Percentiles rank a stretch among this genome's conserved stretches.
These are phyloP conservation scores for Epinotia brunnichana DNA, from an alignment of 2,888 invertebrate genomes.

Conservation along the genomic window DNA sequence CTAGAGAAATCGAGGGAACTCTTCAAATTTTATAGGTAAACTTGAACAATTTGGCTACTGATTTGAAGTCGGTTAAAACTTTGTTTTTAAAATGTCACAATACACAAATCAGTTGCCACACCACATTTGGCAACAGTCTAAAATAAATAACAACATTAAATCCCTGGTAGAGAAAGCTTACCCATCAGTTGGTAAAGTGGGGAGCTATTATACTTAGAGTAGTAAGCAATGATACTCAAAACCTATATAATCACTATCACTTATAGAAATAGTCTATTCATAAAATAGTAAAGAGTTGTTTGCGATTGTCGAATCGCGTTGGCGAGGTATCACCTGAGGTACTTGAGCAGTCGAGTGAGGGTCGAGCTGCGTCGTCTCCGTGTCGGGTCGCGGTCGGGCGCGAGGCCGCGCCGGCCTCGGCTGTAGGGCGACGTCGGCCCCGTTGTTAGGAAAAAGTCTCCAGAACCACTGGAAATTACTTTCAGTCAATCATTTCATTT, in stretches of 20 bases:
- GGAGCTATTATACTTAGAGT: neutral
- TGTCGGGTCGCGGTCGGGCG: constrained; percentile 52
- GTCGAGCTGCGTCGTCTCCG: constrained; percentile 52
- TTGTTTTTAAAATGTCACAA: too few species aligned
- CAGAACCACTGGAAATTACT: constrained; percentile 70
- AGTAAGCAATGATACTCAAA: neutral
- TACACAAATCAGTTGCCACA: neutral
- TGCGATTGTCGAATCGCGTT: constrained; percentile 40
- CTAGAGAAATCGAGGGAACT: too few species aligned
- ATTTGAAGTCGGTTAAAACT: too few species aligned
- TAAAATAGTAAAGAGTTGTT: constrained; percentile 40
- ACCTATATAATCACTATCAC: constrained; percentile 7
- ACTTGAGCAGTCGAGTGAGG: constrained; percentile 55
- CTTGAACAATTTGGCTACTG: too few species aligned
- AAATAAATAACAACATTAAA: neutral
- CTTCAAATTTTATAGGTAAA: too few species aligned
- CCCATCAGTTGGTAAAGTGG: neutral
- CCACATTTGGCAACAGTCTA: neutral
- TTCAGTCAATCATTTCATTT: too few species aligned
- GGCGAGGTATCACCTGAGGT: constrained; percentile 56
- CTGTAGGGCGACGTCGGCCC: constrained; percentile 60
- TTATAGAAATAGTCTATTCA: constrained; percentile 23
- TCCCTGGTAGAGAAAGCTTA: neutral
- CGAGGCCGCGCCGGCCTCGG: constrained; percentile 60
- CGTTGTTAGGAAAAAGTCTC: constrained; percentile 72